These are phyloP conservation scores for Labroides dimidiatus DNA, from an alignment of 2,797 vertebrate genomes.

Conservation along the genomic window DNA sequence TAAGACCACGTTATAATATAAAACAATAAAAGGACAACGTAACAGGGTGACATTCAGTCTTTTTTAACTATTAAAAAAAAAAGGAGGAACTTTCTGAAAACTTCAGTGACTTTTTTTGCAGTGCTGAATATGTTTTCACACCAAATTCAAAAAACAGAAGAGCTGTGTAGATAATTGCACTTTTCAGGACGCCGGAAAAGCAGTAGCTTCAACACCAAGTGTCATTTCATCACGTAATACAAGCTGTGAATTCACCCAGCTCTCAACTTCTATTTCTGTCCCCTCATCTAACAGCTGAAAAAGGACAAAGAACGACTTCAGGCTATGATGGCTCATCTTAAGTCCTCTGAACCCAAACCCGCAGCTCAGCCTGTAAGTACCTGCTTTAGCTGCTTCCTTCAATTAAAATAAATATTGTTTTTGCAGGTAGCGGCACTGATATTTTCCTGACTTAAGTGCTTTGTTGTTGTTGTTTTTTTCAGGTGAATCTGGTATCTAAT, in stretches of 20 bases:
- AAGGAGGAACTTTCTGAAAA: neutral
- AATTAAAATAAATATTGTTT: conserved; percentile 58
- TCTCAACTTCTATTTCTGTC: conserved; percentile 58
- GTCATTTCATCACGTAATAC: conserved; percentile 32
- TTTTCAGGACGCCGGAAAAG: conserved; percentile 37
- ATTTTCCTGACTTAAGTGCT: conserved; percentile 36
- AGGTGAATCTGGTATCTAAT: conserved; percentile 93
- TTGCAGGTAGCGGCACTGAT: conserved; percentile 26
- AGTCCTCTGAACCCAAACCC: conserved; percentile 96
- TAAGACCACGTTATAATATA: neutral
- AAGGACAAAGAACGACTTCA: conserved; percentile 99
- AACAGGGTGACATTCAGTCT: neutral
- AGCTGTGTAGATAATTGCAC: conserved; percentile 58
- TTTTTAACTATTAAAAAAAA: neutral
- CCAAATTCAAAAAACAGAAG: conserved; percentile 47
- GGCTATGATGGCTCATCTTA: conserved; percentile 99
- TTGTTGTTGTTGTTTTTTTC: conserved; percentile 18
- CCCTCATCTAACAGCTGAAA: conserved; percentile 85
- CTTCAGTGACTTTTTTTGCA: conserved; percentile 13
- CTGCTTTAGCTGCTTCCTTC: conserved; percentile 36
- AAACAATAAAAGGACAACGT: neutral
- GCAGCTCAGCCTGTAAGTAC: conserved; percentile 93
- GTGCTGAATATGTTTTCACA: conserved; percentile 58
- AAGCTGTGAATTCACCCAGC: conserved; percentile 43
- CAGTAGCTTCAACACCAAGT: conserved; percentile 34